phyloP scores from a whole-genome alignment of 2,113 vertebrate genomes.

The Sebastes fasciatus region DNA sequence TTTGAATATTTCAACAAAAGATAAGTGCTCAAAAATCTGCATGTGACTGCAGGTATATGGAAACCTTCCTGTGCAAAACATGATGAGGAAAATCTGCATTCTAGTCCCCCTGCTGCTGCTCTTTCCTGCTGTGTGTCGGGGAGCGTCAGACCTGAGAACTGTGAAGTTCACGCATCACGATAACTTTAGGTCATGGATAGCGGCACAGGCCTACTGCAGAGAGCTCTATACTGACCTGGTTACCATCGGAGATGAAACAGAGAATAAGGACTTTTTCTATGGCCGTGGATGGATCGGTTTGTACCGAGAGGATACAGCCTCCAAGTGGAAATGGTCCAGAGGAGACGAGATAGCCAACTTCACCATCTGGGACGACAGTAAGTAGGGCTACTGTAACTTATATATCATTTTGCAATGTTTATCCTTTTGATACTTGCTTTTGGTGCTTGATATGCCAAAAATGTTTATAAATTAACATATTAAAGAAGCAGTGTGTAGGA shows the following conservation, averaged over 20 bases:
- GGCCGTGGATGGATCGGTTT: slow-evolving; percentile 34
- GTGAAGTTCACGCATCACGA: rapidly evolving
- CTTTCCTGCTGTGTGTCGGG: background rate
- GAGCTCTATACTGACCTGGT: background rate
- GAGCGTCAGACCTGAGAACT: background rate
- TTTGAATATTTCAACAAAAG: background rate
- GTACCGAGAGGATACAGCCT: background rate
- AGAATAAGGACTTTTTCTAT: rapidly evolving
- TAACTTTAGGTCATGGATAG: rapidly evolving
- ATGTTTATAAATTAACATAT: no score
- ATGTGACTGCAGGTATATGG: slow-evolving; percentile 25
- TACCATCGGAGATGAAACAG: background rate
- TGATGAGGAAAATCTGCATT: background rate
- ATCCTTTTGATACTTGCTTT: background rate
- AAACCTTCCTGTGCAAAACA: background rate
- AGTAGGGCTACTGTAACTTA: background rate
- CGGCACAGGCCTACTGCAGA: slow-evolving; percentile 25
- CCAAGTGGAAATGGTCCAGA: slow-evolving; percentile 49
- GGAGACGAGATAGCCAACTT: background rate
- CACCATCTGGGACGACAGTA: rapidly evolving
- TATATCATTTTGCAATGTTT: background rate
- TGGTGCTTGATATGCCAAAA: background rate
- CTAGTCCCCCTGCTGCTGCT: background rate
- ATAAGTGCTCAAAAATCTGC: background rate
- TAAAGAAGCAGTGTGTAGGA: no score